phyloP scores from a whole-genome alignment of 1,140 invertebrate genomes.

The Pentalonia nigronervosa region DNA sequence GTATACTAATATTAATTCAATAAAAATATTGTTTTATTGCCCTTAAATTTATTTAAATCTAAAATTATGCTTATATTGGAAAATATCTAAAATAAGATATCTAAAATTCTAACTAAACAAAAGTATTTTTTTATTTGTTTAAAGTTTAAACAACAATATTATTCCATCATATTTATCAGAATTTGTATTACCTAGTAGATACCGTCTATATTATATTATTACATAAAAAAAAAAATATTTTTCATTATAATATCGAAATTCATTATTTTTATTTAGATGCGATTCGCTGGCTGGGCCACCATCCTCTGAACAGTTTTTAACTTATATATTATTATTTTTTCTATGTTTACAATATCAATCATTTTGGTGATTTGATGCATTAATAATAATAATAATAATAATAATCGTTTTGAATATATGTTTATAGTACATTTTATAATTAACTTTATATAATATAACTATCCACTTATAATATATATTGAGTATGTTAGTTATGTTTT shows the following conservation, averaged over 20 bases:
- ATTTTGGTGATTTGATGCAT: neutral
- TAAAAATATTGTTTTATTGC: slow-evolving; percentile 26
- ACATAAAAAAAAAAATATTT: neutral
- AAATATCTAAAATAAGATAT: neutral
- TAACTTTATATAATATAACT: neutral
- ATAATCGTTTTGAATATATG: neutral
- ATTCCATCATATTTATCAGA: neutral
- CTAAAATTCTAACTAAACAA: neutral
- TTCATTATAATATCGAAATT: neutral
- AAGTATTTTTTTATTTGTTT: neutral
- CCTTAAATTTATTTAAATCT: neutral
- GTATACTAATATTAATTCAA: neutral
- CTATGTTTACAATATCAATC: neutral
- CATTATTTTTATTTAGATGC: neutral
- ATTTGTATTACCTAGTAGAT: neutral
- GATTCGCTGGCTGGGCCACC: neutral
- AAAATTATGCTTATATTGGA: neutral
- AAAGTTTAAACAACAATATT: neutral
- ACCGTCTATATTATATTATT: neutral
- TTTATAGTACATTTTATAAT: neutral
- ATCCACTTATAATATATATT: neutral
- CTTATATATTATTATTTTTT: neutral
- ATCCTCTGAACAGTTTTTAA: neutral
- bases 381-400: neutral
- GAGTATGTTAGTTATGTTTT: neutral